These are phyloP conservation scores for Coenonympha arcania DNA, from an alignment of 2,888 invertebrate species.

Conservation along the genomic window DNA sequence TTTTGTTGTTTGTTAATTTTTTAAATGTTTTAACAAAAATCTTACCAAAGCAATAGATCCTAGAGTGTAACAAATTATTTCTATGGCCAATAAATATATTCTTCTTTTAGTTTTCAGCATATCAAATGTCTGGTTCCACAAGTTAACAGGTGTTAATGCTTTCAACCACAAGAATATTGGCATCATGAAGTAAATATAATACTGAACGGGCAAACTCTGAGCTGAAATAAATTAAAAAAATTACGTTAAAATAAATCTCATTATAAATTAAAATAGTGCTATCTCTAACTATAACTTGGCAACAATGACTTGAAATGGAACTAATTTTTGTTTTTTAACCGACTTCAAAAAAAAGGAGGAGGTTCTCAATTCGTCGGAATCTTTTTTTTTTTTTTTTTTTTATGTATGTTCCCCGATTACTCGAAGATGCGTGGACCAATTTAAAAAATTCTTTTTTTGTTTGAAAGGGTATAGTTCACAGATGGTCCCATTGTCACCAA, in stretches of 20 bases:
- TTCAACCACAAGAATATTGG: conserved; percentile 77
- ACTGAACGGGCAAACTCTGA: conserved; percentile 76
- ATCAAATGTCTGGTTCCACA: conserved; percentile 44
- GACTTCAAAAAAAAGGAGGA: no score
- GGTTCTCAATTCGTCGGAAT: no score
- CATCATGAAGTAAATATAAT: conserved; percentile 78
- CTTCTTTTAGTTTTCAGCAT: conserved; percentile 37
- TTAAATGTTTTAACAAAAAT: background rate
- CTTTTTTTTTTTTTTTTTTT: no score
- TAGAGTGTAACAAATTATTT: conserved; percentile 53
- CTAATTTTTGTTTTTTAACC: no score
- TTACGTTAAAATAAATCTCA: background rate
- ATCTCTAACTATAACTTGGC: no score
- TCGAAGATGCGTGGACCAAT: no score
- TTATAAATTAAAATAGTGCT: background rate
- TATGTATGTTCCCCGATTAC: no score
- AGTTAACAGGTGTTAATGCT: conserved; percentile 41
- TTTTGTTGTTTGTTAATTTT: no score
- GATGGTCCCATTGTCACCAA: no score
- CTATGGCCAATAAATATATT: conserved; percentile 33
- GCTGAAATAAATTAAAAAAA: conserved; percentile 54
- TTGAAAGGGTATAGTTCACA: no score
- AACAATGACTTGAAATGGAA: no score
- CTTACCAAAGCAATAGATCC: conserved; percentile 74
- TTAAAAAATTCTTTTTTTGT: no score